Conservation (phyloP, 2,113 vertebrate genomes). For the Dinomys branickii region DNA sequence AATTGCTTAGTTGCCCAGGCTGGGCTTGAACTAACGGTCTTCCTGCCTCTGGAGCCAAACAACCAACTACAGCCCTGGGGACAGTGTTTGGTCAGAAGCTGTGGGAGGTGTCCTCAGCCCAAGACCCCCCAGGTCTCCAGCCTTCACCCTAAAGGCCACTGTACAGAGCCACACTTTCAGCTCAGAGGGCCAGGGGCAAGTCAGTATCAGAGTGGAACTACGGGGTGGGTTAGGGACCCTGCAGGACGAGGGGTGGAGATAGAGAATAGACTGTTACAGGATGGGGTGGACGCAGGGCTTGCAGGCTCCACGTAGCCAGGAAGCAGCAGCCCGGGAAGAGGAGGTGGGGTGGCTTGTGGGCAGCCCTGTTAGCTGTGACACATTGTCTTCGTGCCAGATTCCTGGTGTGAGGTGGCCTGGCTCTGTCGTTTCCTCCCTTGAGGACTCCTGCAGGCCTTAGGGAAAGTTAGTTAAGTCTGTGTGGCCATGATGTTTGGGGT, state of each 20-base stretch:
- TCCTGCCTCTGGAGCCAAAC: background rate
- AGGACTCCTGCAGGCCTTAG: background rate
- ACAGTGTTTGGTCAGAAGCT: background rate
- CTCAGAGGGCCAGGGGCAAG: no score
- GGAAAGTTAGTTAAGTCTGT: background rate
- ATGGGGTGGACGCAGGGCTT: background rate
- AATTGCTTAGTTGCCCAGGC: background rate
- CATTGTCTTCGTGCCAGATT: background rate
- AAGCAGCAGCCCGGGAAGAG: background rate
- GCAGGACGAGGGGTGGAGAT: background rate
- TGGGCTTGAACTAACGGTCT: no score
- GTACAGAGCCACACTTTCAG: background rate
- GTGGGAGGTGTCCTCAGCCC: background rate
- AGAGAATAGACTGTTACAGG: accelerated
- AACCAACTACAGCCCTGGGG: background rate
- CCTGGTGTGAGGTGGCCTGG: background rate
- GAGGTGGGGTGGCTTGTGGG: accelerated
- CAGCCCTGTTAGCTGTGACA: background rate
- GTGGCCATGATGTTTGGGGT: background rate
- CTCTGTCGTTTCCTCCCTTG: no score
- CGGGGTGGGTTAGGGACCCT: no score
- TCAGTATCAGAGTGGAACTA: background rate
- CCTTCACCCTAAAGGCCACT: background rate
- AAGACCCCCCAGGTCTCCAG: background rate
- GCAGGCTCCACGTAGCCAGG: accelerated